These are phyloP conservation scores for Tachysurus fulvidraco DNA, from an alignment of 2,113 vertebrate genomes.

Conservation along the genomic window DNA sequence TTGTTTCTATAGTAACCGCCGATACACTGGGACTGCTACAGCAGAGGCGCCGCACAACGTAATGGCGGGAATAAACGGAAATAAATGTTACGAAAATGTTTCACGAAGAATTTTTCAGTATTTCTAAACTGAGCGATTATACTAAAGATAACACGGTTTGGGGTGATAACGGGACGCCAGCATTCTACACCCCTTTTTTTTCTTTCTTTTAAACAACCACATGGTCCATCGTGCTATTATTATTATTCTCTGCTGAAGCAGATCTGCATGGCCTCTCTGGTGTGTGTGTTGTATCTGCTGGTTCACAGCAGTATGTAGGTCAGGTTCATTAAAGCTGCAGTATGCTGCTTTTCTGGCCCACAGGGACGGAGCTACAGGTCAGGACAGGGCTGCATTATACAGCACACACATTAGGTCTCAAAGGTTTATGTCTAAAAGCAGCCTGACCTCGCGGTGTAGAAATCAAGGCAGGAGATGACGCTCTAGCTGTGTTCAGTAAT, in stretches of 20 bases:
- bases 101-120: too few relatives aligned
- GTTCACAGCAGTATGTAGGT: background rate
- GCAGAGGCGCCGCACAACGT: too few relatives aligned
- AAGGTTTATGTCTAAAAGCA: background rate
- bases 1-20: too few relatives aligned
- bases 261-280: background rate
- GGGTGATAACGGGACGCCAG: background rate
- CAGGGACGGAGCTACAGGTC: slow-evolving; percentile 12
- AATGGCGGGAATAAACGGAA: too few relatives aligned
- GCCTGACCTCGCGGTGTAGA: background rate
- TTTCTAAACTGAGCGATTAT: background rate
- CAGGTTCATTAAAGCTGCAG: slow-evolving; percentile 7
- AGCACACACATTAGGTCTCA: background rate
- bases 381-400: background rate
- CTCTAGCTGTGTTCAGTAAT: background rate
- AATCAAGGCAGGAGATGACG: background rate
- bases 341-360: background rate
- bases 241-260: background rate
- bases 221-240: background rate
- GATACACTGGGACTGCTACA: too few relatives aligned
- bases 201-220: background rate
- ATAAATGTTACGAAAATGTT: too few relatives aligned
- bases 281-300: background rate
- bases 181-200: background rate
- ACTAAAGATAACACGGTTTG: background rate